A percentile compares a stretch with the other conserved stretches of the same genome.
These are phyloP conservation scores for Panthera tigris DNA, from an alignment of 2,113 vertebrate genomes.

Conservation along the genomic window DNA sequence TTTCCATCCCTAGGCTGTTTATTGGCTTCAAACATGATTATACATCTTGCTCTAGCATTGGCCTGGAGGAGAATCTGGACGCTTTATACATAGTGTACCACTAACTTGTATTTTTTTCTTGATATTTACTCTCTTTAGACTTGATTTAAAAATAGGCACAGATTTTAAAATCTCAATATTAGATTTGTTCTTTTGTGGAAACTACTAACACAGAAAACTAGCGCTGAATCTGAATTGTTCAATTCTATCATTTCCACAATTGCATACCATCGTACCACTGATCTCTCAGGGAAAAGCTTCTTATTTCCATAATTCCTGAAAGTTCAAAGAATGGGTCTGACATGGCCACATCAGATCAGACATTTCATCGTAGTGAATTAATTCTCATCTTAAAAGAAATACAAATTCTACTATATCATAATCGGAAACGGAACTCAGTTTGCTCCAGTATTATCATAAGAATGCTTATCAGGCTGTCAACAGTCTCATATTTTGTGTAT, in stretches of 20 bases:
- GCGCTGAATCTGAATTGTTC: not conserved
- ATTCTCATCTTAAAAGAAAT: slow-evolving; percentile 20
- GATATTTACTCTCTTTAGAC: not conserved
- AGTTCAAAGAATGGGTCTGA: not conserved
- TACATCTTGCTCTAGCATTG: not conserved
- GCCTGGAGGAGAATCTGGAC: not conserved
- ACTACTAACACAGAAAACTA: not conserved
- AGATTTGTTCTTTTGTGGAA: not conserved
- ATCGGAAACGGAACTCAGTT: not conserved
- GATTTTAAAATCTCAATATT: not conserved
- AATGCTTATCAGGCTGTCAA: not conserved
- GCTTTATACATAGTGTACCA: not conserved
- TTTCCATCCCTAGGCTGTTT: no score
- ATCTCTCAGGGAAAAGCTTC: not conserved
- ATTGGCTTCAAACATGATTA: not conserved
- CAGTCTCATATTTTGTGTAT: not conserved
- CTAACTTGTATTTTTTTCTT: not conserved
- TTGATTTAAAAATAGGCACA: not conserved
- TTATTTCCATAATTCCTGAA: not conserved
- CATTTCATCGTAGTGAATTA: slow-evolving; percentile 34
- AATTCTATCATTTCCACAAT: not conserved
- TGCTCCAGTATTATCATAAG: not conserved
- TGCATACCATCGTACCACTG: not conserved
- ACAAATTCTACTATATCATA: not conserved
- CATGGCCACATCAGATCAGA: not conserved